Evolutionary conservation across 2,113 vertebrate genomes (phyloP).

Genomic region (Rhineura floridana): DNA sequence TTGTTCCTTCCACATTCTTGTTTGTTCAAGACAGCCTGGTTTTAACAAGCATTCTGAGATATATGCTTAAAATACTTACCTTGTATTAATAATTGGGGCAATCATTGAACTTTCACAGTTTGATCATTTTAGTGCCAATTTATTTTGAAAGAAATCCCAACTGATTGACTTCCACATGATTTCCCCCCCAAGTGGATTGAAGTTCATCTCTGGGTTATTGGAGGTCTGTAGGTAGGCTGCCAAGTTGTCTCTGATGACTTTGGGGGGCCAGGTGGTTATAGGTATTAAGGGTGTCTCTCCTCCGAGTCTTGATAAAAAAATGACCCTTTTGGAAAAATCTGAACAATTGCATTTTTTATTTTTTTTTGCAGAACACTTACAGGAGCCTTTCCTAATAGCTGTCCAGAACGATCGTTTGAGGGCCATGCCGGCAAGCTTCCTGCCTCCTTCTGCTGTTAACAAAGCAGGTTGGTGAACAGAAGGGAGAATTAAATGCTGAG

Average conservation of each 20-base stretch:
- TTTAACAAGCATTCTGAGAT: background rate
- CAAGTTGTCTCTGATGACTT: background rate
- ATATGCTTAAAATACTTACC: background rate
- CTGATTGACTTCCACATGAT: background rate
- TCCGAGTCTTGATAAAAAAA: background rate
- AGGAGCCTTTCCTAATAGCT: conserved; percentile 87
- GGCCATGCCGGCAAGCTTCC: conserved; percentile 96
- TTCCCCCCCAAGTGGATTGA: background rate
- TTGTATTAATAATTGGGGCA: background rate
- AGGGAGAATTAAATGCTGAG: conserved; percentile 1
- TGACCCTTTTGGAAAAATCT: background rate
- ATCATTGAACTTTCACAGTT: background rate
- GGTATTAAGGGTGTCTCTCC: background rate
- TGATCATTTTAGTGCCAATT: background rate
- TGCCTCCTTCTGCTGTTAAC: conserved; percentile 91
- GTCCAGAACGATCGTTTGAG: conserved; percentile 89
- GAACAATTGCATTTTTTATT: background rate
- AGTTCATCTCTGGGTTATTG: background rate
- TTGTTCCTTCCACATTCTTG: background rate
- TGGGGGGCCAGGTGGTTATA: background rate
- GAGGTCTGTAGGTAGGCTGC: background rate
- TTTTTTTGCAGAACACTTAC: conserved; percentile 88
- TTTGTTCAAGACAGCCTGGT: background rate
- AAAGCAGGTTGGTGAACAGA: conserved; percentile 84
- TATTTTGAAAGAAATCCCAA: background rate